Evolutionary conservation across 2,113 vertebrate genomes (phyloP), one percentile per base, ranked within the genome.

Genomic region (Orthonyx spaldingii): DNA sequence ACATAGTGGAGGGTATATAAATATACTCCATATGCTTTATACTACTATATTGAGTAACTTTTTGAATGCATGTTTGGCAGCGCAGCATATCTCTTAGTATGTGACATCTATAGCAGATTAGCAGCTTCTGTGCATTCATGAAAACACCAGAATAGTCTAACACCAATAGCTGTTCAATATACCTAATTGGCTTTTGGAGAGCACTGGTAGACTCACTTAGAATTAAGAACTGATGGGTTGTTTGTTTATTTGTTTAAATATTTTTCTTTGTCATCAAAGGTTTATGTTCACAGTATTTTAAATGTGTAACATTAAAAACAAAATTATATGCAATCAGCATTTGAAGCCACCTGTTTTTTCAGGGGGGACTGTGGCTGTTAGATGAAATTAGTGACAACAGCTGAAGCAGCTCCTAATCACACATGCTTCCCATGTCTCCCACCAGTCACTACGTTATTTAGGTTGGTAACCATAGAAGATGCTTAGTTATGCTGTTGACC

Each of bases 11-110:
- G 30, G 63, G 69, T 91, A 66, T 92, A 96, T 93, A 94, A 95
- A 95, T 96, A 81, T 16, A 94, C 50, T 92, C 80, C 79, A 76
- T 94, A 90, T 83, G 78, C 37, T 91, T 96, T 94, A 90, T 83
- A 56, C 11, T 89, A n/a, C 66, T 79, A n/a, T 72, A 64, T 10
- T 65, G 71, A 91, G 84, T 57, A 94, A 85, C 71, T 83, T 90
- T 84, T 82, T 84, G 10, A 95, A 70, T 0, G 11, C 41, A 56
- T 74, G 33, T 68, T 74, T 80, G 42, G 59, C 61, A 92, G 66
- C 35, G 77, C 41, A 83, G 39, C 60, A 81, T 65, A 79, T 65
- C 63, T 82, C 44, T 59, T 46, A 27, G 18, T 57, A 30, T 57
- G 63, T 85, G 91, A 84, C 85, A 63, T 65, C 30, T 28, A n/a